Evolutionary conservation across 2,888 invertebrate species (phyloP).

Genomic region (Drosophila glabriapex): DNA sequence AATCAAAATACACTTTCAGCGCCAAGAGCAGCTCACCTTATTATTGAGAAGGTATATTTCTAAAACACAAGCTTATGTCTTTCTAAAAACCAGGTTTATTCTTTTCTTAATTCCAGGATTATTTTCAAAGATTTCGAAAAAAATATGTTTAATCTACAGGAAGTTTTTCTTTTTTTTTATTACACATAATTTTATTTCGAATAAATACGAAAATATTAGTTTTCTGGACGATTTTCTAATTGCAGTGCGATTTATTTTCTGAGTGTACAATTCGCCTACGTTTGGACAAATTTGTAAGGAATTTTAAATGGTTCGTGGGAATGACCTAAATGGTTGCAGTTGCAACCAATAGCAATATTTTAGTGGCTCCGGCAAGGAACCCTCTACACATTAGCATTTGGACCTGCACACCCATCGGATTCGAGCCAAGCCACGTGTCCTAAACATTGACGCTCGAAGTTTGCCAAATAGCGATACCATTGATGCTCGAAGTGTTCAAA

Average conservation of each 20-base stretch:
- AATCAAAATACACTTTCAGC: no score
- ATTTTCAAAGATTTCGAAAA: not conserved
- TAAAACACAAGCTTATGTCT: not conserved
- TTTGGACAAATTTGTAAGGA: not conserved
- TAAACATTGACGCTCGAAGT: constrained; percentile 33
- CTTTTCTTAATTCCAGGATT: not conserved
- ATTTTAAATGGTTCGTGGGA: constrained; percentile 24
- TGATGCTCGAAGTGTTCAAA: constrained; percentile 43
- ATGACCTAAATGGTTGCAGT: constrained; percentile 42
- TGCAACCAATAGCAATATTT: constrained; percentile 14
- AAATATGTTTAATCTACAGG: not conserved
- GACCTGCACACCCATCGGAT: constrained; percentile 4
- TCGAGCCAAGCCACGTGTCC: constrained; percentile 2
- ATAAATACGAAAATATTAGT: not conserved
- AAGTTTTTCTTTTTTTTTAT: not conserved
- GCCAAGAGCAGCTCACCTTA: not conserved
- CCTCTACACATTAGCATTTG: not conserved
- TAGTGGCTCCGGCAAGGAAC: not conserved
- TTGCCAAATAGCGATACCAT: constrained; percentile 28
- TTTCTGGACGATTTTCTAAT: not conserved
- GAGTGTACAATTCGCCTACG: not conserved
- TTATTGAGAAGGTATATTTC: not conserved
- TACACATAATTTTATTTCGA: not conserved
- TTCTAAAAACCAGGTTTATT: not conserved
- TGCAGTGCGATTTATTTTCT: not conserved